Evolutionary conservation across 1,140 invertebrate species (phyloP).

Genomic region (Brachionus angularis): DNA sequence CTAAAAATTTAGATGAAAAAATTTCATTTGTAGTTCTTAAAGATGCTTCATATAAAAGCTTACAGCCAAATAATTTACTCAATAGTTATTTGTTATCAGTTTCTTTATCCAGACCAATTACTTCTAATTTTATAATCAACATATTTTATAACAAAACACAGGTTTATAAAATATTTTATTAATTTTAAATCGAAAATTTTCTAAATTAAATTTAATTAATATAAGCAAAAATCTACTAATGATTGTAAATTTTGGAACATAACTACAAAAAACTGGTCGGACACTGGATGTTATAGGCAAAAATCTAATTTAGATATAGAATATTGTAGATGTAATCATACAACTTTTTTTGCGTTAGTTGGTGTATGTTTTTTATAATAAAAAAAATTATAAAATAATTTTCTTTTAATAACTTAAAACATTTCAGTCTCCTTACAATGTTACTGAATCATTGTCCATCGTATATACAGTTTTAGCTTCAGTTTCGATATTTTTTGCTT

Average conservation of each 20-base stretch:
- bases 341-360: conserved; percentile 18
- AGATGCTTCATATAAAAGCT: conserved; percentile 17
- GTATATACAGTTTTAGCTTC: conserved; percentile 2
- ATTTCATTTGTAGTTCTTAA: conserved; percentile 5
- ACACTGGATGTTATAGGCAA: neutral
- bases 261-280: neutral
- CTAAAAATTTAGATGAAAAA: neutral
- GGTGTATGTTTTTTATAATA: neutral
- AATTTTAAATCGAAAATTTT: no score
- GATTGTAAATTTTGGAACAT: conserved; percentile 8
- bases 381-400: neutral
- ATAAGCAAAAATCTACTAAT: neutral
- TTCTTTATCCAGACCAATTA: neutral
- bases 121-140: neutral
- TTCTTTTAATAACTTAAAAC: neutral
- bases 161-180: no score
- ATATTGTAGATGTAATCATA: conserved; percentile 13
- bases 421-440: neutral
- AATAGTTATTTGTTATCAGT: conserved; percentile 1
- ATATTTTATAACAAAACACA: neutral
- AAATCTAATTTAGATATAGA: neutral
- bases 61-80: neutral
- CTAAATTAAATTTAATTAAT: no score
- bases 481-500: conserved; percentile 10
- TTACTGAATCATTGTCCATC: neutral